Evolutionary conservation across 2,113 vertebrate species (phyloP), one percentile per base, ranked within the genome.

Genomic region (Leptosomus discolor): DNA sequence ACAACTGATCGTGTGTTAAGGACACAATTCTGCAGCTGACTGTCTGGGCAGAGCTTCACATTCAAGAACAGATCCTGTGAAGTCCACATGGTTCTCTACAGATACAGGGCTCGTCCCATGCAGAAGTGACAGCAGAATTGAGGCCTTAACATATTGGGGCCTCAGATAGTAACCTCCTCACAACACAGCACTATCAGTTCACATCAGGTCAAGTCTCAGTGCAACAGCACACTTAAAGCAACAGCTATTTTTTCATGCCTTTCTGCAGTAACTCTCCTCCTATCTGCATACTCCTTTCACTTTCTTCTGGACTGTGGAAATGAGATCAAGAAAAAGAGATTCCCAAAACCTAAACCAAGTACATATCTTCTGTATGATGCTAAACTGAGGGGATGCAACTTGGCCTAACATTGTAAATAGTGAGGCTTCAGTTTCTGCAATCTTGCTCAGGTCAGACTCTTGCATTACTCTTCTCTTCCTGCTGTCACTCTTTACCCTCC

Each of bases 21-120:
- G 81, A 83, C 87, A 69, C 85, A 94, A 78, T 96, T 95, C 96
- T 92, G 82, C 92, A 92, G 46, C n/a, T 65, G 78, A 79, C 80
- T 85, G 81, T 88, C 81, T 71, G 87, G 78, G 78, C 78, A 93
- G 78, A 96, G 87, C 74, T 93, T 90, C 92, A 82, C 70, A 37
- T 71, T 90, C 89, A 81, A 34, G 34, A 81, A 82, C 19, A 80
- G 77, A 73, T 79, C 57, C 48, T 73, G 88, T 85, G 68, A 96
- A 93, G 70, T 82, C 81, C 88, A 79, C 46, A 8, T 21, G 61
- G 67, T 45, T 96, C 74, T 85, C 75, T 80, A 34, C 7, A 61
- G 48, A 53, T 41, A 75, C 0, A 61, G 32, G 65, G 85, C 93
- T 95, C 84, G n/a, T 37, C 45, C 93, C 77, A 61, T 20, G 54